Evolutionary conservation across 1,140 invertebrate species (phyloP).

Genomic region (Anoplolepis gracilipes): DNA sequence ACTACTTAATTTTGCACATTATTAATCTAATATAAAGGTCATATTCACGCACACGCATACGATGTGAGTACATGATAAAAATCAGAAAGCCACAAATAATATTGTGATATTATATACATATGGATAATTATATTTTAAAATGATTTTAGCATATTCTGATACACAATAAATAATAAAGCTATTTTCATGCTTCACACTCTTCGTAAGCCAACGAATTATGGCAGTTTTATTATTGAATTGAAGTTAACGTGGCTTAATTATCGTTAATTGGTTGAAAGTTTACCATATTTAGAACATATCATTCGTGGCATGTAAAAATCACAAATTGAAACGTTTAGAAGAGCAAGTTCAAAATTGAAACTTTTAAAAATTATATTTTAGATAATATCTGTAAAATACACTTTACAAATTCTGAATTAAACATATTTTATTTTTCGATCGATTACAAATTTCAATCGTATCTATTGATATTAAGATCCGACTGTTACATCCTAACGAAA

Average conservation of each 20-base stretch:
- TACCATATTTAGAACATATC: background rate
- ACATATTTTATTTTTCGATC: background rate
- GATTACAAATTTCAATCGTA: background rate
- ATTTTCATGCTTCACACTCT: background rate
- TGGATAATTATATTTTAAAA: background rate
- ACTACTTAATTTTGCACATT: background rate
- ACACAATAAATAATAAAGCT: background rate
- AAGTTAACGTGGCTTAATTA: background rate
- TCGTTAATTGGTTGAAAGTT: background rate
- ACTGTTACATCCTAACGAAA: constrained; percentile 53
- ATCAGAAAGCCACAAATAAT: background rate
- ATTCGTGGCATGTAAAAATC: background rate
- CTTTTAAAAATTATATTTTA: background rate
- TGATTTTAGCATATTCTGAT: background rate
- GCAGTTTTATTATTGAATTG: background rate
- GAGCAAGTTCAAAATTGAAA: background rate
- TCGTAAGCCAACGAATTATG: background rate
- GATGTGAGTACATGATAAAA: background rate
- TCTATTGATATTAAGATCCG: constrained; percentile 9
- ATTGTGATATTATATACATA: background rate
- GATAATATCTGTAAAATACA: background rate
- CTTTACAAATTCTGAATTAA: background rate
- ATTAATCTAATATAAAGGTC: background rate
- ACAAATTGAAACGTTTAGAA: background rate
- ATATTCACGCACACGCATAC: no score